These are phyloP conservation scores for Fratercula arctica DNA, from an alignment of 2,797 vertebrate species.

Conservation along the genomic window DNA sequence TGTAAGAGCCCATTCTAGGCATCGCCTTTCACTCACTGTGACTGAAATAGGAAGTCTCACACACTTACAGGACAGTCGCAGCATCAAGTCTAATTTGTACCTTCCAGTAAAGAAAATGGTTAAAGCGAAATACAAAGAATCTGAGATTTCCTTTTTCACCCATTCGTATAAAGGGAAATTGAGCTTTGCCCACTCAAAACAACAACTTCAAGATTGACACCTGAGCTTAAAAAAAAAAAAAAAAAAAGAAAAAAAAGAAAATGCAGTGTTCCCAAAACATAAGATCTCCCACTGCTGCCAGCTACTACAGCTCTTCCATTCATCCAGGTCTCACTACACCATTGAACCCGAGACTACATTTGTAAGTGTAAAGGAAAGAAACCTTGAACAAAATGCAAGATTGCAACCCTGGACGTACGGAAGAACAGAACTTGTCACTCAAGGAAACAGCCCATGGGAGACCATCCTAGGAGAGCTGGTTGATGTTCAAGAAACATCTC, in stretches of 20 bases:
- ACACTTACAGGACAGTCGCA: background rate
- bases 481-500: background rate
- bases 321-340: background rate
- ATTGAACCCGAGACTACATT: background rate
- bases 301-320: background rate
- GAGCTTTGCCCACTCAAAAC: background rate
- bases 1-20: fast-evolving
- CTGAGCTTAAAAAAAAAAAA: background rate
- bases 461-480: background rate
- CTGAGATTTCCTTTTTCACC: background rate
- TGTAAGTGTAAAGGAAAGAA: background rate
- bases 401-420: background rate
- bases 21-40: background rate
- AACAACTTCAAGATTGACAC: background rate
- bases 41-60: background rate
- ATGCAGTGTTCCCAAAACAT: background rate
- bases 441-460: background rate
- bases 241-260: background rate
- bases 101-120: background rate
- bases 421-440: background rate
- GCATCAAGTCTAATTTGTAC: background rate
- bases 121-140: background rate
- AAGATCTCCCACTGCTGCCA: background rate
- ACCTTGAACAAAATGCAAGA: background rate
- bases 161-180: background rate